Percentiles rank a stretch among this genome's conserved stretches.
Evolutionary conservation across 2,888 invertebrate genomes (phyloP).

Genomic region (Drosophila affinis): DNA sequence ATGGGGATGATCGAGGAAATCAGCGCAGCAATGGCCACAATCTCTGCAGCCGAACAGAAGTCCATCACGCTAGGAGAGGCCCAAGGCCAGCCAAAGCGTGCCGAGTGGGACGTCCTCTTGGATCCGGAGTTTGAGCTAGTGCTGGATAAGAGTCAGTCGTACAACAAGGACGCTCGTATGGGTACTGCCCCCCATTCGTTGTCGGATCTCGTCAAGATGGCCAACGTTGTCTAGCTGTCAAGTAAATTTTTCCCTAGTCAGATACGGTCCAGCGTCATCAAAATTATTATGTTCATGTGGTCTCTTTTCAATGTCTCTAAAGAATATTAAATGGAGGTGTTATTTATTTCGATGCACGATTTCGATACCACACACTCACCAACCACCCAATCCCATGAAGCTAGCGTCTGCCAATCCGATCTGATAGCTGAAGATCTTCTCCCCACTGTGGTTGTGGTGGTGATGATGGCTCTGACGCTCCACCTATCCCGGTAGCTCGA

Average conservation of each 20-base stretch:
- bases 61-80: constrained; percentile 15
- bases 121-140: constrained; percentile 55
- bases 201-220: constrained; percentile 49
- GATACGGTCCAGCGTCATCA: constrained; percentile 17
- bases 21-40: constrained; percentile 65
- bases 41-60: constrained; percentile 55
- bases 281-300: constrained; percentile 46
- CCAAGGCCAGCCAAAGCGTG: constrained; percentile 32
- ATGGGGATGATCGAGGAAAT: constrained; percentile 67
- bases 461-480: constrained; percentile 29
- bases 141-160: constrained; percentile 48
- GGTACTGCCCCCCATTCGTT: constrained; percentile 37
- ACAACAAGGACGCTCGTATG: constrained; percentile 3
- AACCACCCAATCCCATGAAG: constrained; percentile 76
- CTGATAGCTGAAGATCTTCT: constrained; percentile 79
- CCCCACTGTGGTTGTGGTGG: constrained; percentile 62
- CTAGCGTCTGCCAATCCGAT: constrained; percentile 77
- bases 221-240: constrained; percentile 51
- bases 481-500: constrained; percentile 42
- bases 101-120: constrained; percentile 54
- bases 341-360: background rate
- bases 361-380: constrained; percentile 65
- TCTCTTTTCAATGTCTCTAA: background rate
- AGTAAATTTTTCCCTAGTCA: background rate
- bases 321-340: background rate